Conservation (phyloP, 2,113 vertebrate genomes). For the Charina bottae region DNA sequence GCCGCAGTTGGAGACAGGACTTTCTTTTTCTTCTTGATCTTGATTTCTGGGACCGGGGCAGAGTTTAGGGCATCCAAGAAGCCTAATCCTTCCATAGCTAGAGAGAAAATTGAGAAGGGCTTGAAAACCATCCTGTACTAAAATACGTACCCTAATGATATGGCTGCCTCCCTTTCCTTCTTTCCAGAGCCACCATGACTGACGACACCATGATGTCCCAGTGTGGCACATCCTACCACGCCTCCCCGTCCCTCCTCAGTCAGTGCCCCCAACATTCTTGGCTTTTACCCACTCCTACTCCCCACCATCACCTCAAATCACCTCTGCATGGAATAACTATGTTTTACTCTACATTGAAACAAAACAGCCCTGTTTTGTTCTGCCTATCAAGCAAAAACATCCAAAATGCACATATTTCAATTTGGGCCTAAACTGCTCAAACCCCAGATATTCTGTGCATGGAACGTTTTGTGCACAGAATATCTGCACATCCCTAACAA, state of each 20-base stretch:
- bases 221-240: not conserved
- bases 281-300: not conserved
- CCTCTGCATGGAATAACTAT: not conserved
- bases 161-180: not conserved
- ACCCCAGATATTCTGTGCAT: not conserved
- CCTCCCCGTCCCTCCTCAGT: not conserved
- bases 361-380: not conserved
- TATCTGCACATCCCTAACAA: not conserved
- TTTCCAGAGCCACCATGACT: not conserved
- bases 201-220: not conserved
- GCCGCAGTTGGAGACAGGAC: constrained; percentile 86
- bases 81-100: constrained; percentile 92
- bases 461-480: not conserved
- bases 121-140: not conserved
- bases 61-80: constrained; percentile 96
- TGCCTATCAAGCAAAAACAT: not conserved
- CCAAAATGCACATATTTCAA: not conserved
- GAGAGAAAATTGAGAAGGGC: not conserved
- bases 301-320: not conserved
- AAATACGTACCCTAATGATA: not conserved
- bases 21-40: constrained; percentile 98
- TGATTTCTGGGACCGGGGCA: constrained; percentile 91
- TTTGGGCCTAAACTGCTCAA: not conserved
- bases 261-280: not conserved
- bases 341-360: not conserved